phyloP scores from a whole-genome alignment of 2,888 invertebrate genomes.

The Branchinecta sandiegonensis region DNA sequence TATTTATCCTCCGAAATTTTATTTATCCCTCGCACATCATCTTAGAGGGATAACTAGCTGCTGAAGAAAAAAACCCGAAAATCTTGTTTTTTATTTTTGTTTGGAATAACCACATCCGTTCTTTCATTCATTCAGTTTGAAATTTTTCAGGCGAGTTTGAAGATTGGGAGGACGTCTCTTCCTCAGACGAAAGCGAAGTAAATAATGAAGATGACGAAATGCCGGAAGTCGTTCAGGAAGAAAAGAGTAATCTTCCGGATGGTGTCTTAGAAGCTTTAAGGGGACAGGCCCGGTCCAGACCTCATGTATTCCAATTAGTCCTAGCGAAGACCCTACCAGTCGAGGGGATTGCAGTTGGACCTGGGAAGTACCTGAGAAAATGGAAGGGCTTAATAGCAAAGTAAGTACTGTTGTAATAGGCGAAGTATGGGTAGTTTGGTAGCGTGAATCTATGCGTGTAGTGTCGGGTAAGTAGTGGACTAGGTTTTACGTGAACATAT shows the following conservation, averaged over 20 bases:
- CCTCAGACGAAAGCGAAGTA: slow-evolving; percentile 3
- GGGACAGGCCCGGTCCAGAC: neutral
- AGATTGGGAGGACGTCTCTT: slow-evolving; percentile 3
- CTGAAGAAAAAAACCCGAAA: too few species aligned
- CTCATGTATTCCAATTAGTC: neutral
- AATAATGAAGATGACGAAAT: neutral
- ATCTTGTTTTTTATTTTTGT: too few species aligned
- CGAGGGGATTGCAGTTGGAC: neutral
- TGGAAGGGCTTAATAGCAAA: slow-evolving; percentile 8
- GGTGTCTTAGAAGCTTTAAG: neutral
- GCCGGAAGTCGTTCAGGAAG: neutral
- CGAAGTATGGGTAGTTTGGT: too few species aligned
- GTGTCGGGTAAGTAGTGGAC: too few species aligned
- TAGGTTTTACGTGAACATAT: too few species aligned
- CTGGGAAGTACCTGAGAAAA: neutral
- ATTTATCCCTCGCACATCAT: too few species aligned
- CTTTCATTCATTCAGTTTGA: neutral
- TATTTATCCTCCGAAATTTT: too few species aligned
- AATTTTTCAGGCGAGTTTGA: neutral
- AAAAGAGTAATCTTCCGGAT: neutral
- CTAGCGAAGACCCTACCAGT: neutral
- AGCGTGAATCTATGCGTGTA: too few species aligned
- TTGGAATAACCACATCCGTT: too few species aligned
- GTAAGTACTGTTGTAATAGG: neutral
- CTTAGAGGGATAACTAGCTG: too few species aligned